A percentile compares a stretch with the other conserved stretches of the same genome.
Conservation (phyloP, 2,797 vertebrate genomes). For the Poliocrania exsul region DNA sequence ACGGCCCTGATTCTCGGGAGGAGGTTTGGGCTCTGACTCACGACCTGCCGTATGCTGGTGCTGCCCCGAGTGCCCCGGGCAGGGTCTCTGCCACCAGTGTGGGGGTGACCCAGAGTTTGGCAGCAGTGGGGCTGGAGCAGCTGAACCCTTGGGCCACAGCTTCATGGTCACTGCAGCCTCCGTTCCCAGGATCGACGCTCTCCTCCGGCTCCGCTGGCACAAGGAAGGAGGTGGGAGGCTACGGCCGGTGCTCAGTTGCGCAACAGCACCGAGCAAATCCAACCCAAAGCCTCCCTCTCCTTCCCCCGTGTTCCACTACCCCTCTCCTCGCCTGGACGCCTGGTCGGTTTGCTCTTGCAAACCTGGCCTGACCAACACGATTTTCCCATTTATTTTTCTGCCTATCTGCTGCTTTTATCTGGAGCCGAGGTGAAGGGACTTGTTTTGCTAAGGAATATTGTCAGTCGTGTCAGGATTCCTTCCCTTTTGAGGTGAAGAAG, state of each 20-base stretch:
- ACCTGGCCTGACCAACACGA: not conserved
- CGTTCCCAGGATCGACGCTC: rapidly evolving
- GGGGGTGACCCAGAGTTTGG: rapidly evolving
- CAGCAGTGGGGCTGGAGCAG: not conserved
- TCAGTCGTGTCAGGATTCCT: not conserved
- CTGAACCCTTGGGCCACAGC: not conserved
- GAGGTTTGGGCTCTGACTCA: not conserved
- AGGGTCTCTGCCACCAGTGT: not conserved
- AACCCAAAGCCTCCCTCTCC: not conserved
- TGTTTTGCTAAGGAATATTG: not conserved
- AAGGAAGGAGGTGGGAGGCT: not conserved
- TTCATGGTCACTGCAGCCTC: not conserved
- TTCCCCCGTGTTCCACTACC: not conserved
- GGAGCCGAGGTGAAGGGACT: not conserved
- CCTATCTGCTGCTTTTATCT: not conserved
- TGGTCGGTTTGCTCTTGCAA: not conserved
- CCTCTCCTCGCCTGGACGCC: not conserved
- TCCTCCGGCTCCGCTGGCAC: not conserved
- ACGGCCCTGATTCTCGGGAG: not conserved
- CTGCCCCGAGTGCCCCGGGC: not conserved
- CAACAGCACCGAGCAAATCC: not conserved
- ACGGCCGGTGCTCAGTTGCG: rapidly evolving
- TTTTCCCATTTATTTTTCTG: not conserved
- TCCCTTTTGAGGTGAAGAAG: not conserved
- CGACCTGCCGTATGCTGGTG: rapidly evolving